Evolutionary conservation across 2,113 vertebrate species (phyloP).

Genomic region (Phocoena phocoena): DNA sequence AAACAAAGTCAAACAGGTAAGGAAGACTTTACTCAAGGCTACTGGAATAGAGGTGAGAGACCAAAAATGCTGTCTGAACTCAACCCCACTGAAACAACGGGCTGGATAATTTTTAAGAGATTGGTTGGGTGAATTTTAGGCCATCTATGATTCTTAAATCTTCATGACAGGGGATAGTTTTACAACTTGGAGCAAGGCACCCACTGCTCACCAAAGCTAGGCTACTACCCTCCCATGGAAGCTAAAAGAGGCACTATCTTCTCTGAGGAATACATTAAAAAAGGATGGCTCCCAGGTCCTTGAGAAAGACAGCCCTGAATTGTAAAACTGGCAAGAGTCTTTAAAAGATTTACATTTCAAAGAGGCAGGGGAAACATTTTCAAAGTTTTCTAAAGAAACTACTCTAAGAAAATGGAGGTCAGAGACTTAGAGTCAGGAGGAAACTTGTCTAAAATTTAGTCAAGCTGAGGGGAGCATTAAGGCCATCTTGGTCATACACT

Average conservation of each 20-base stretch:
- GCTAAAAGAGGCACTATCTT: neutral
- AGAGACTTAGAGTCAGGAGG: neutral
- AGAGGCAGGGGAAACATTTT: neutral
- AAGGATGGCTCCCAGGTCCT: neutral
- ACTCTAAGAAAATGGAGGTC: neutral
- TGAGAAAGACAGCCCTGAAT: neutral
- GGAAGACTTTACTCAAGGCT: neutral
- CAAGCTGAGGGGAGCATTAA: neutral
- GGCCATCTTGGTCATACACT: neutral
- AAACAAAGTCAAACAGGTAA: neutral
- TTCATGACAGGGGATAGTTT: neutral
- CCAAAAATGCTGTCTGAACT: neutral
- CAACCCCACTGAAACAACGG: neutral
- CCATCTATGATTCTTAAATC: neutral
- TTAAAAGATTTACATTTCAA: neutral
- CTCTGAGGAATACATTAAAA: neutral
- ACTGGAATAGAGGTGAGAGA: neutral
- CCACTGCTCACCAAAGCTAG: neutral
- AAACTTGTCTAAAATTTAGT: neutral
- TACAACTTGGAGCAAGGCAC: neutral
- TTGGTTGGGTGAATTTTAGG: neutral
- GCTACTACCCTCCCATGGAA: neutral
- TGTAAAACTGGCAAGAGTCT: neutral
- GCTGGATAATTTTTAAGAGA: neutral
- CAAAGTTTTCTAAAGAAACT: neutral